Base-by-base conservation (phyloP, 2,113 vertebrate species). In the Anolis carolinensis region DNA sequence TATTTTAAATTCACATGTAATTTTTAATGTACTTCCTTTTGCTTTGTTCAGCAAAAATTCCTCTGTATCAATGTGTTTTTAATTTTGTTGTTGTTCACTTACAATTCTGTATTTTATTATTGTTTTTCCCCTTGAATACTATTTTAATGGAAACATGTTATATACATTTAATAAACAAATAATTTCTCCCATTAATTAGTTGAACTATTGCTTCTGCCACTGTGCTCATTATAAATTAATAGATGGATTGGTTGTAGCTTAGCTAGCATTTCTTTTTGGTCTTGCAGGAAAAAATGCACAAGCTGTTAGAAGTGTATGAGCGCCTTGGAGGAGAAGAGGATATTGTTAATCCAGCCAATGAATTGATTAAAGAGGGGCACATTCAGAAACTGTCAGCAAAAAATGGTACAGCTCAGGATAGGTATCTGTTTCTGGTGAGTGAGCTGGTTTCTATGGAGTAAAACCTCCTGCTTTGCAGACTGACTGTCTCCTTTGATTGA, bases 361-460 rank as follows among this genome's bases (percentile, higher is more conserved):
- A 99, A 89, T 97, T 99, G 87, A 98, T 99, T 93, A 99, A 99
- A 94, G 99, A 99, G 92, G 99, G 99, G 11, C 97, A 97, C 32
- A 98, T 99, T 92, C 98, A 98, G 95, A 99, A 99, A 91, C 97
- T 99, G 91, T 99, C 99, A 0, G 98, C 98, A 88, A 99, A 99
- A 95, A 99, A 98, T 0, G 98, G 99, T 89, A 97, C 97, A 0
- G 96, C 98, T 0, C 98, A 99, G 95, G 98, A 99, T 94, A 94
- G 99, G 78, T 98, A 99, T 90, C 97, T 99, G 89, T 99, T 99
- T 91, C 92, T 99, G 97, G 99, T 99, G 93, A 97, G 97, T 92
- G 1, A 67, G 77, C 83, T 39, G 21, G 11, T 62, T 81, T 30
- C 55, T 63, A 10, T n/a, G 36, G 70, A 75, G 21, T 11, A 13